Conservation (phyloP, 2,797 vertebrate genomes). For the Streptopelia turtur region DNA sequence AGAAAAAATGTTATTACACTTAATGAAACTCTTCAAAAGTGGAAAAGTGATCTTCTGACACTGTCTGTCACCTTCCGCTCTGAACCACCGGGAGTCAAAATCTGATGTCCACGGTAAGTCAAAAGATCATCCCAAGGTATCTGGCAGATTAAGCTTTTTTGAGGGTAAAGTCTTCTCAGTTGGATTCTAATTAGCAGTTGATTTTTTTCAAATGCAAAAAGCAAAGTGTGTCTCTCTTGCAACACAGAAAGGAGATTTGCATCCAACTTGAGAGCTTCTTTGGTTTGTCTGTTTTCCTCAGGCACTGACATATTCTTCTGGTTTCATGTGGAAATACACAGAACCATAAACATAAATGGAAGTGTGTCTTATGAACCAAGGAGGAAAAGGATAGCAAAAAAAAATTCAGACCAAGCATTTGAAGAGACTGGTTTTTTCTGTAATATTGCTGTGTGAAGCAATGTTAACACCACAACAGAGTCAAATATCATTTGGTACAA, state of each 20-base stretch:
- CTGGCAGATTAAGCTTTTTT: background rate
- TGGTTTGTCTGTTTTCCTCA: background rate
- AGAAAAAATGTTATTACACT: background rate
- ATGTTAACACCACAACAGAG: background rate
- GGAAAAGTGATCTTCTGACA: background rate
- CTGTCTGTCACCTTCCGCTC: background rate
- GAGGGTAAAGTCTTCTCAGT: background rate
- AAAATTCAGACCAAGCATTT: background rate
- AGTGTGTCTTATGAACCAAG: background rate
- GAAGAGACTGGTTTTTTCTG: background rate
- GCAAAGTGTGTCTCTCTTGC: background rate
- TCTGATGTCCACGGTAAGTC: background rate
- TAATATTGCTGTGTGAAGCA: background rate
- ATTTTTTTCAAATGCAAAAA: slow-evolving; percentile 26
- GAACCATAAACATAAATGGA: background rate
- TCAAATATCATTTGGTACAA: background rate
- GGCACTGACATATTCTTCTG: background rate
- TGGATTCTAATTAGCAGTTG: slow-evolving; percentile 29
- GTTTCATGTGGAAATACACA: background rate
- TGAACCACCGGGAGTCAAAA: background rate
- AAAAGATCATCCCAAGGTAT: background rate
- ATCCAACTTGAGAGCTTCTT: background rate
- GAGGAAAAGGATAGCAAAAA: background rate
- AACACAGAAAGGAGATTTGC: background rate
- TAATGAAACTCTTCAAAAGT: background rate